Percentiles rank a stretch among this genome's conserved stretches.
Evolutionary conservation across 1,140 invertebrate species (phyloP).

Genomic region (Carcinoscorpius rotundicauda): DNA sequence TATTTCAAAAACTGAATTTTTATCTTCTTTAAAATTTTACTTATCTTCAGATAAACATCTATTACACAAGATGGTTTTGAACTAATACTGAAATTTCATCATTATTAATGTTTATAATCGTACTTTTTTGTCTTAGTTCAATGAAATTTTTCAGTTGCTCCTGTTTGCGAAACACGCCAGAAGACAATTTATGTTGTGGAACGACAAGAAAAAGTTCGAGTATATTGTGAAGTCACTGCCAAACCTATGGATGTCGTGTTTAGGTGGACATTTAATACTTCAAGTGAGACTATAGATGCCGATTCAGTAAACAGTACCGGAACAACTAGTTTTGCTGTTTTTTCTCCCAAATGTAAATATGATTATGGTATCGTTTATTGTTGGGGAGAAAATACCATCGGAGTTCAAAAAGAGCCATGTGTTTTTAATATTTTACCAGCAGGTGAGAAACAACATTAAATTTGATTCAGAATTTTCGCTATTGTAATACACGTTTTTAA

Average conservation of each 20-base stretch:
- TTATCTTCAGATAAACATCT: too few relatives aligned
- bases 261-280: slow-evolving; percentile 26
- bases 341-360: slow-evolving; percentile 32
- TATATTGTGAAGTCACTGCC: slow-evolving; percentile 71
- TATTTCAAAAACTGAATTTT: too few relatives aligned
- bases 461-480: too few relatives aligned
- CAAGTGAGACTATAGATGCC: slow-evolving; percentile 12
- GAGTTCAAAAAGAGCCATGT: slow-evolving; percentile 27
- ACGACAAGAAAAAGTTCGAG: slow-evolving; percentile 64
- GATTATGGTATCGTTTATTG: slow-evolving; percentile 24
- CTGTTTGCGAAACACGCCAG: slow-evolving; percentile 51
- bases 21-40: too few relatives aligned
- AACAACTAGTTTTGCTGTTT: slow-evolving; percentile 17
- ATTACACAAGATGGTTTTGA: too few relatives aligned
- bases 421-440: background rate
- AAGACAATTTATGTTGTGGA: slow-evolving; percentile 57
- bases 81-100: too few relatives aligned
- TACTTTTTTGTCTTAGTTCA: too few relatives aligned
- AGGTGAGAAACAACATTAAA: slow-evolving; percentile 13
- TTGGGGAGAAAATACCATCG: slow-evolving; percentile 26
- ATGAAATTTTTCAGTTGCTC: slow-evolving; percentile 32
- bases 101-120: too few relatives aligned
- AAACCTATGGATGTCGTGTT: slow-evolving; percentile 45
- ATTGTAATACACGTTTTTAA: too few relatives aligned
- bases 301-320: slow-evolving; percentile 15